Conservation (phyloP, 2,797 vertebrate genomes). For the Pitangus sulphuratus region DNA sequence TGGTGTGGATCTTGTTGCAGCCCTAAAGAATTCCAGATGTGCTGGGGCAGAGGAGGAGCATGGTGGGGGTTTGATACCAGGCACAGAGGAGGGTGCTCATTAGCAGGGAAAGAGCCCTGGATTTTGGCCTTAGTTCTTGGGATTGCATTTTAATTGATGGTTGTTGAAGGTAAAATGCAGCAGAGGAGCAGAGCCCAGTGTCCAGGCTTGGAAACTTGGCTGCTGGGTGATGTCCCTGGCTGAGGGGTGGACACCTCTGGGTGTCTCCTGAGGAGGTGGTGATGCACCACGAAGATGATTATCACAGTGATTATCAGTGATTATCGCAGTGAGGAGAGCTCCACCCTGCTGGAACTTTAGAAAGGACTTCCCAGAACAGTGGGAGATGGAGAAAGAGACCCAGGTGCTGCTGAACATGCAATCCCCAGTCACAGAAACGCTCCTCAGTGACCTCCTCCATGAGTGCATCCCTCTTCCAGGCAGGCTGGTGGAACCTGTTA, state of each 20-base stretch:
- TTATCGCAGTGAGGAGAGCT: background rate
- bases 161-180: background rate
- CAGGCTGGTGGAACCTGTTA: background rate
- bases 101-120: background rate
- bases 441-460: background rate
- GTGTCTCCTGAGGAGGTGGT: background rate
- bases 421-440: rapidly evolving
- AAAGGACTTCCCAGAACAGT: background rate
- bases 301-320: background rate
- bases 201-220: background rate
- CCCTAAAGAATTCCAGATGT: conserved; percentile 30
- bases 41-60: background rate
- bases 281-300: background rate
- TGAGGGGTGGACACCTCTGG: background rate
- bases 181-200: background rate
- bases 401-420: background rate
- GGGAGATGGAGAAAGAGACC: background rate
- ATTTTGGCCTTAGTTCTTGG: background rate
- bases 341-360: background rate
- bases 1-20: background rate
- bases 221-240: background rate
- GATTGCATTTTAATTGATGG: rapidly evolving
- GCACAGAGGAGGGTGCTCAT: background rate
- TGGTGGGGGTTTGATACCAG: background rate
- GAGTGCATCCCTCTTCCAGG: background rate